These are phyloP conservation scores for Coreoperca whiteheadi DNA, from an alignment of 2,113 vertebrate genomes.

Conservation along the genomic window DNA sequence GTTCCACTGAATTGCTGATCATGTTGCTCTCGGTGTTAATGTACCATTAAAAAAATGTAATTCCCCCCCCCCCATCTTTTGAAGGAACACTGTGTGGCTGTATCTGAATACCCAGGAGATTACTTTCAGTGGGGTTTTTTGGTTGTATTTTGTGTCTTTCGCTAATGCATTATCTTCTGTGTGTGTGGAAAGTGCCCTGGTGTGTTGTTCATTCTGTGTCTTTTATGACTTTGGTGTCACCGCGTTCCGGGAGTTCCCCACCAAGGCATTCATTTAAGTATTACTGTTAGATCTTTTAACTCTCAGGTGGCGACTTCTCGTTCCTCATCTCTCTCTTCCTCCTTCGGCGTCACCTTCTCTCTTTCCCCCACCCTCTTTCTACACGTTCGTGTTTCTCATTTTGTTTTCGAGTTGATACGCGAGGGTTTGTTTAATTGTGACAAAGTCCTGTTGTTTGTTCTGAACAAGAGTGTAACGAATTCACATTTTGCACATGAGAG, in stretches of 20 bases:
- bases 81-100: not conserved
- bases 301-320: not conserved
- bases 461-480: too few species aligned
- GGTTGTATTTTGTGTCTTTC: not conserved
- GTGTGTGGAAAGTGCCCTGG: slow-evolving; percentile 3
- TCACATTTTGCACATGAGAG: not conserved
- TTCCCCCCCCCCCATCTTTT: not conserved
- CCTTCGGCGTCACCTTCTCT: not conserved
- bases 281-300: not conserved
- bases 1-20: not conserved
- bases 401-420: too few species aligned
- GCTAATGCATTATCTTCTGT: not conserved
- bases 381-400: not conserved
- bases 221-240: not conserved
- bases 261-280: not conserved
- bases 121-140: too few species aligned
- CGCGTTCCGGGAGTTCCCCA: slow-evolving; percentile 22
- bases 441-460: too few species aligned
- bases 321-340: not conserved
- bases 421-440: not conserved
- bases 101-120: too few species aligned
- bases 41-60: not conserved
- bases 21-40: not conserved
- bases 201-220: not conserved
- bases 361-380: too few species aligned